Conservation (phyloP, 1,140 invertebrate species). For the Chymomyza costata region DNA sequence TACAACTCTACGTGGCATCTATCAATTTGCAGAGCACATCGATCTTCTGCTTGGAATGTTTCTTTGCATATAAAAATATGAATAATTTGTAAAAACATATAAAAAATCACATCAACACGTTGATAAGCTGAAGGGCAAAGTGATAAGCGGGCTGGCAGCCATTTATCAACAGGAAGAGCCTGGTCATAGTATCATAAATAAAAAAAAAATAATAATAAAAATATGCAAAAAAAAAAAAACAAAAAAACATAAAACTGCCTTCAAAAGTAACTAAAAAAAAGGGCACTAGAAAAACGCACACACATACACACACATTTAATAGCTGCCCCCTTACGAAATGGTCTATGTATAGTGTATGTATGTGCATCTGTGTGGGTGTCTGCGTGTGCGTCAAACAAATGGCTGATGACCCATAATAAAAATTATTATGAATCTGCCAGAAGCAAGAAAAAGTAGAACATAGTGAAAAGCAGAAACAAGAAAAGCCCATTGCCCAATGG, state of each 20-base stretch:
- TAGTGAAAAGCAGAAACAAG: no score
- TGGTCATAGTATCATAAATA: slow-evolving; percentile 60
- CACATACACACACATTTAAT: slow-evolving; percentile 59
- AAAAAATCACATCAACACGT: slow-evolving; percentile 66
- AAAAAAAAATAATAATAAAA: slow-evolving; percentile 71
- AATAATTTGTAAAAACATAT: slow-evolving; percentile 53
- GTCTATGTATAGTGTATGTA: slow-evolving; percentile 7
- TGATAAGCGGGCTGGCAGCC: slow-evolving; percentile 36
- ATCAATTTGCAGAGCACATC: slow-evolving; percentile 52
- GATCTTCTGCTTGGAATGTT: slow-evolving; percentile 11
- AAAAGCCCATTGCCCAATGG: slow-evolving; percentile 55
- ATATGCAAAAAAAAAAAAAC: slow-evolving; percentile 63
- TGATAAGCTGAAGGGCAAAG: slow-evolving; percentile 42
- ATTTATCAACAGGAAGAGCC: slow-evolving; percentile 72
- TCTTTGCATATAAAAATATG: slow-evolving; percentile 37
- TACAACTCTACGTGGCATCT: no score
- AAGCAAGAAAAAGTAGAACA: slow-evolving; percentile 64
- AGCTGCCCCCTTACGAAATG: slow-evolving; percentile 65
- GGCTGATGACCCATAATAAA: slow-evolving; percentile 72
- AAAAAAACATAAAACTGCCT: slow-evolving; percentile 21
- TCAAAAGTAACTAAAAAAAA: slow-evolving; percentile 1
- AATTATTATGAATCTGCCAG: slow-evolving; percentile 69
- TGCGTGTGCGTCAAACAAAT: slow-evolving; percentile 62
- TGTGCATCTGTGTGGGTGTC: slow-evolving; percentile 13
- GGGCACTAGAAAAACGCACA: slow-evolving; percentile 21